Evolutionary conservation across 1,140 invertebrate species (phyloP).

Genomic region (Saccostrea echinata): DNA sequence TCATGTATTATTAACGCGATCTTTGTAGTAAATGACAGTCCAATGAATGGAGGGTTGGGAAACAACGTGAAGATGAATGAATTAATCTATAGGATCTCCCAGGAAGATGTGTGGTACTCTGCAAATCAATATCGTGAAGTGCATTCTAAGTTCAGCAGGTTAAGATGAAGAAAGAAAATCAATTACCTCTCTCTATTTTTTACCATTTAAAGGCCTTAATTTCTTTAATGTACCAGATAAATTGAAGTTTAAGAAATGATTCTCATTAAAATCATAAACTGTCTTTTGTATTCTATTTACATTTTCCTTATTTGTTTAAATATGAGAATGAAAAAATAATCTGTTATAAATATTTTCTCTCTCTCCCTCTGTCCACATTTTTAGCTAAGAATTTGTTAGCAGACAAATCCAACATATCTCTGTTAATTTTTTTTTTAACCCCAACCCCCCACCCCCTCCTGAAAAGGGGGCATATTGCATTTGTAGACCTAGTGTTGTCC

Average conservation of each 20-base stretch:
- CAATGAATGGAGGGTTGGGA: slow-evolving; percentile 10
- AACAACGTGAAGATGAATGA: background rate
- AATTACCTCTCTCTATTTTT: background rate
- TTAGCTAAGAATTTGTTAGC: too few species aligned
- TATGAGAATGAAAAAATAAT: too few species aligned
- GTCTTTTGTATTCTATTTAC: too few species aligned
- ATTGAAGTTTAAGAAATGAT: background rate
- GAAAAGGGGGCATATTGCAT: too few species aligned
- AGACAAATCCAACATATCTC: too few species aligned
- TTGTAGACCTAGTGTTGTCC: too few species aligned
- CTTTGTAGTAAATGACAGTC: background rate
- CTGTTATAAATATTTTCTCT: too few species aligned
- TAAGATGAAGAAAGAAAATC: slow-evolving; percentile 13
- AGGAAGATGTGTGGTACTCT: background rate
- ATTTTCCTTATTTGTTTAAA: too few species aligned
- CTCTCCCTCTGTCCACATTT: too few species aligned
- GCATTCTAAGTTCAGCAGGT: slow-evolving; percentile 31
- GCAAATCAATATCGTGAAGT: slow-evolving; percentile 2
- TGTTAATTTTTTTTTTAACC: too few species aligned
- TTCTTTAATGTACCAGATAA: background rate
- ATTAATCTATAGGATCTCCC: background rate
- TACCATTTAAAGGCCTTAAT: background rate
- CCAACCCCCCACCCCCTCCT: too few species aligned
- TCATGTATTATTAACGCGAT: background rate
- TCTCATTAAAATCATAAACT: too few species aligned